Base-by-base conservation (phyloP, 2,888 invertebrate genomes). In the Schizotus pectinicornis region DNA sequence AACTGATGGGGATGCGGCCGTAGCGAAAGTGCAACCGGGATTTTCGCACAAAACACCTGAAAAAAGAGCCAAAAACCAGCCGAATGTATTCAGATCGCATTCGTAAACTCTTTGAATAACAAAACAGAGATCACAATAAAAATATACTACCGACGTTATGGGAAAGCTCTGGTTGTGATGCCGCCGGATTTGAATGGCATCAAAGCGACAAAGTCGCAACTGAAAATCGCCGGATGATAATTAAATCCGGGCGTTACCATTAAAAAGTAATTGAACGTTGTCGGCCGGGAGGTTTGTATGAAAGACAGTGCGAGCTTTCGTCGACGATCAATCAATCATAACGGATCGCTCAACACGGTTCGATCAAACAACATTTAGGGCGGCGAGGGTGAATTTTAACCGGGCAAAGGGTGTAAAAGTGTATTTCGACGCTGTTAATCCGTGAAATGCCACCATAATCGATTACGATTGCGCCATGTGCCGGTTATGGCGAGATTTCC, bases 91-190 rank as follows among this genome's bases (percentile, higher is more conserved):
- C 71, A 65, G 67, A 72, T 69, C 67, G 61, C 63, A 62, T 55
- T 48, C 56, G 57, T 57, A 59, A 65, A 62, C 56, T 58, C 61
- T 68, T 68, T 72, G 72, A 72, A 72, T 74, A 74, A 72, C 71
- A 74, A 71, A 71, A 70, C 69, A 68, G 62, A 65, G 67, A 64
- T 65, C 67, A 68, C 67, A 69, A 69, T 69, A 71, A 71, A 71
- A 72, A 68, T 73, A 68, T 67, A 69, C 63, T 64, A 59, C 62
- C 61, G 22, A 51, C 62, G 62, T 68, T 64, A 62, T 59, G 46
- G 48, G 33, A 63, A 64, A 65, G 55, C 63, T 62, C 38, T 46
- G 37, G 36, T 12, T 37, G 46, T 47, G 12, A 47, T 30, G 36
- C 14, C 35, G 13, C 8, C 6, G 42, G 52, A 57, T 57, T 57